Evolutionary conservation across 2,797 vertebrate species (phyloP), one percentile per base, ranked within the genome.

Genomic region (Fringilla coelebs): DNA sequence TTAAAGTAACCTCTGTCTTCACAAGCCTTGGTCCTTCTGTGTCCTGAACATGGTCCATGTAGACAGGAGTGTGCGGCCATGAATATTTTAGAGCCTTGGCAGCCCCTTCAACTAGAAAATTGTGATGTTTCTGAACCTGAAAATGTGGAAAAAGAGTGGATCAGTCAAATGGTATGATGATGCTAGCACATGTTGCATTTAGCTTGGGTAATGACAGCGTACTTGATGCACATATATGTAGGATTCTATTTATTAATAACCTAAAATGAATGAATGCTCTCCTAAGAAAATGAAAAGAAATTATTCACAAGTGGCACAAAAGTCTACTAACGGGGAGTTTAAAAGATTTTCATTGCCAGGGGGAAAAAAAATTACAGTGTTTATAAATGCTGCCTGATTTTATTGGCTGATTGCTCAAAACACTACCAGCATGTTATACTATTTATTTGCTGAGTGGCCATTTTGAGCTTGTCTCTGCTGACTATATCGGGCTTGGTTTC

Each of bases 391-490:
- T 81, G 71, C 73, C 29, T 48, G 11, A 78, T 91, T 97, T 94
- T 90, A 82, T 74, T 71, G 95, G 66, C 68, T 31, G 51, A 67
- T 85, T 1, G 15, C 67, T 96, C 90, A 87, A 94, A 97, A 89
- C n/a, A 32, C 70, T 91, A 86, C 71, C 88, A 94, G 94, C 79
- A 45, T 88, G 88, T 79, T 88, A 79, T 0, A 26, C 92, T 95
- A 94, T 92, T 95, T 95, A 95, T 97, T 90, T 74, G 95, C 96
- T 97, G 97, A 97, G 88, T 94, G 88, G 87, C 89, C 89, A 85
- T 97, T 98, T 97, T 93, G 89, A 97, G 89, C 88, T 89, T 88
- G 74, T 80, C 94, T 97, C 85, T 98, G 96, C 95, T 97, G 96
- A 97, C 94, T 96, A 54, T 49, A 40, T 93, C 89, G 36, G 97